Percentiles rank a stretch among this genome's conserved stretches.
These are phyloP conservation scores for Caenorhabditis afra DNA, from an alignment of 2,888 invertebrate genomes.

Conservation along the genomic window DNA sequence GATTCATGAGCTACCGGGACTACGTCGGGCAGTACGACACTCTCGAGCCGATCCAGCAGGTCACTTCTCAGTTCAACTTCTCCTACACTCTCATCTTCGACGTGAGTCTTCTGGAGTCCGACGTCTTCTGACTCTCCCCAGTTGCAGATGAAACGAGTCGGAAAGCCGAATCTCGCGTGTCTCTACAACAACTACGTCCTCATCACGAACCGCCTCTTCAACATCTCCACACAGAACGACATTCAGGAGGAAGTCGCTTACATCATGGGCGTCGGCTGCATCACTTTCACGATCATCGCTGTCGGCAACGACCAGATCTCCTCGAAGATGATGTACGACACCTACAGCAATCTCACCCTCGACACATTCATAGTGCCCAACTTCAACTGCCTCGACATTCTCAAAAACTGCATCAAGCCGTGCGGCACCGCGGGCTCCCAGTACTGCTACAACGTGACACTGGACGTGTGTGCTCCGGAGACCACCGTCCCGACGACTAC, in stretches of 20 bases:
- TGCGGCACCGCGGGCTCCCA: slow-evolving; percentile 56
- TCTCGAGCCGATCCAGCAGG: slow-evolving; percentile 51
- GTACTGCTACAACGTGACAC: slow-evolving; percentile 44
- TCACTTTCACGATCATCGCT: slow-evolving; percentile 65
- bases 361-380: slow-evolving; percentile 61
- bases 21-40: slow-evolving; percentile 58
- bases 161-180: slow-evolving; percentile 41
- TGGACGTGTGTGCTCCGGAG: slow-evolving; percentile 38
- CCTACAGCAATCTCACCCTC: slow-evolving; percentile 35
- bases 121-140: too few species aligned
- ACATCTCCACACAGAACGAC: slow-evolving; percentile 21
- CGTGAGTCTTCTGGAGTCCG: slow-evolving; percentile 37
- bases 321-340: slow-evolving; percentile 38
- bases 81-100: slow-evolving; percentile 54
- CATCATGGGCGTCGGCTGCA: slow-evolving; percentile 55
- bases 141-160: slow-evolving; percentile 57
- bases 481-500: slow-evolving; percentile 54
- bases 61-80: slow-evolving; percentile 46
- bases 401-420: slow-evolving; percentile 68
- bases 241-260: slow-evolving; percentile 30
- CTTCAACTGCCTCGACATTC: slow-evolving; percentile 65
- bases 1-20: slow-evolving; percentile 63
- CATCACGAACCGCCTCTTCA: slow-evolving; percentile 68
- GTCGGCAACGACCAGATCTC: slow-evolving; percentile 60
- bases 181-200: slow-evolving; percentile 69